These are phyloP conservation scores for Diachasma alloeum DNA, from an alignment of 1,140 invertebrate species.

Conservation along the genomic window DNA sequence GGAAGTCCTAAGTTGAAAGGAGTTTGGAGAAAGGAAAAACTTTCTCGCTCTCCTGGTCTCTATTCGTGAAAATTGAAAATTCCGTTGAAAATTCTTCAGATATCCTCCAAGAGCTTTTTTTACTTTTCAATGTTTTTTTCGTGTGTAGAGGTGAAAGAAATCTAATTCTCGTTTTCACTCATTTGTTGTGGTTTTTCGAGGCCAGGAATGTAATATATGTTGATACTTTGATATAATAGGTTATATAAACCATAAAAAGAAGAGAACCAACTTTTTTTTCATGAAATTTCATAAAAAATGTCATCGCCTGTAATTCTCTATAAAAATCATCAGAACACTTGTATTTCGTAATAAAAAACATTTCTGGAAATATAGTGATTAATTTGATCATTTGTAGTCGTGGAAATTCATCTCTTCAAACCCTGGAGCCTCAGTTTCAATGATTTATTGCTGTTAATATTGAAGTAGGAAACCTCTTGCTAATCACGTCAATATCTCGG, in stretches of 20 bases:
- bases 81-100: not conserved
- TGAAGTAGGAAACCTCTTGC: no score
- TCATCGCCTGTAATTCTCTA: not conserved
- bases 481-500: no score
- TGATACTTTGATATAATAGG: not conserved
- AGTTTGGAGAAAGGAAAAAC: not conserved
- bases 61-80: not conserved
- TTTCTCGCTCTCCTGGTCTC: not conserved
- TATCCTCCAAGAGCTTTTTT: not conserved
- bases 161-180: not conserved
- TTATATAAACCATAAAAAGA: not conserved
- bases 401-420: no score
- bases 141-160: not conserved
- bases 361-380: not conserved
- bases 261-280: not conserved
- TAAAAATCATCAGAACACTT: not conserved
- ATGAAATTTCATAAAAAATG: not conserved
- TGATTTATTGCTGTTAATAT: no score
- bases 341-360: not conserved
- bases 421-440: no score
- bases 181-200: not conserved
- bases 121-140: not conserved
- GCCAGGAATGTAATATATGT: constrained; percentile 2
- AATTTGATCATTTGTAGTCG: no score
- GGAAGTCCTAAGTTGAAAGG: constrained; percentile 51